Conservation (phyloP, 1,140 invertebrate genomes). For the Trichonephila clavipes region DNA sequence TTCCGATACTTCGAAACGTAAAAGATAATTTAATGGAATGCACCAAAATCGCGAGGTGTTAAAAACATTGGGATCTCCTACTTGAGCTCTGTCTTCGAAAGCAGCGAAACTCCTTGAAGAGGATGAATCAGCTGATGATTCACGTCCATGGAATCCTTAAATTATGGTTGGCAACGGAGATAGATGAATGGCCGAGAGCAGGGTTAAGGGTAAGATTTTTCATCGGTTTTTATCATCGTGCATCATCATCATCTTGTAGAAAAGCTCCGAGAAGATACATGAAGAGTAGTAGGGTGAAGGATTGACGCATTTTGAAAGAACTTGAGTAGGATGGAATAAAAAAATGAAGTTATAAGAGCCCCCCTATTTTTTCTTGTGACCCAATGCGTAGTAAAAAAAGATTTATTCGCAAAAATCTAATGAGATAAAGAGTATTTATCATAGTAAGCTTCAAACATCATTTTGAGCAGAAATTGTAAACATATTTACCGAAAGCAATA, state of each 20-base stretch:
- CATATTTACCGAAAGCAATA: too few relatives aligned
- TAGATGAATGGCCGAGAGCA: conserved; percentile 41
- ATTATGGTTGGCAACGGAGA: conserved; percentile 47
- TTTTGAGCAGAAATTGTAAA: too few relatives aligned
- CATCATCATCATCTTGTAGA: neutral
- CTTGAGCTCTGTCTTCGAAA: neutral
- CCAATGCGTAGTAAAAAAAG: too few relatives aligned
- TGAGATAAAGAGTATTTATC: too few relatives aligned
- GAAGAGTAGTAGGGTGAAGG: neutral
- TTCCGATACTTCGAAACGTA: too few relatives aligned
- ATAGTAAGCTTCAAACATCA: too few relatives aligned
- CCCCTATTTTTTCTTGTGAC: too few relatives aligned
- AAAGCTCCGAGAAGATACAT: neutral
- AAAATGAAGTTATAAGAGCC: too few relatives aligned
- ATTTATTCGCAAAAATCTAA: too few relatives aligned
- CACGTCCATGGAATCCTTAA: conserved; percentile 46
- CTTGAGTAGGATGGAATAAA: too few relatives aligned
- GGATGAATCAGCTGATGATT: conserved; percentile 53
- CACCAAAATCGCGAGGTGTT: neutral
- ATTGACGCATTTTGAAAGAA: neutral
- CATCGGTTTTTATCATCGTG: conserved; percentile 26
- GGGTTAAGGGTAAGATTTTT: conserved; percentile 21
- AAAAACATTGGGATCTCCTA: neutral
- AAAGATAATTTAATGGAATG: too few relatives aligned
- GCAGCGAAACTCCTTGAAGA: neutral